phyloP scores from a whole-genome alignment of 2,113 vertebrate species.

The Macaca nemestrina region DNA sequence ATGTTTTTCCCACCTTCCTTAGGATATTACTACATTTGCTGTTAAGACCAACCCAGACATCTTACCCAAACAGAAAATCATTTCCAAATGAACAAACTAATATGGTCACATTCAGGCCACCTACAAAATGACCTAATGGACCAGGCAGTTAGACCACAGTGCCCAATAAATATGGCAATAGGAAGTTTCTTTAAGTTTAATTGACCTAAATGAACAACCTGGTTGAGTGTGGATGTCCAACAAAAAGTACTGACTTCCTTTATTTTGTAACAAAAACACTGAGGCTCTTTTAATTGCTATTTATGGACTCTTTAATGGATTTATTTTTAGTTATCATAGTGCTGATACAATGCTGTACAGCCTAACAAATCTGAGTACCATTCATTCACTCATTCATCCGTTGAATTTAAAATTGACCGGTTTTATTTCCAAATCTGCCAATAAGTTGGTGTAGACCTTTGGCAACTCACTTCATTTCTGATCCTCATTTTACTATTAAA shows the following conservation, averaged over 20 bases:
- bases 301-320: neutral
- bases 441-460: neutral
- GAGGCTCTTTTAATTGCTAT: neutral
- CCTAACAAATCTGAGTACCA: neutral
- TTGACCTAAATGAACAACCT: neutral
- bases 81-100: neutral
- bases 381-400: neutral
- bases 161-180: neutral
- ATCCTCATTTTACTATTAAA: neutral
- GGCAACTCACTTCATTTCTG: neutral
- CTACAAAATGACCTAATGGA: neutral
- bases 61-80: neutral
- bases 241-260: neutral
- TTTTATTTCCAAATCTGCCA: neutral
- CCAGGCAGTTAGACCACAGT: neutral
- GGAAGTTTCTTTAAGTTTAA: neutral
- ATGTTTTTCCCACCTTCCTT: neutral
- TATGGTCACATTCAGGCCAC: neutral
- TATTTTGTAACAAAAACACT: constrained; percentile 5
- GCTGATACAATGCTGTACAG: neutral
- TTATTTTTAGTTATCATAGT: neutral
- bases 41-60: neutral
- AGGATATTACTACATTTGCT: neutral
- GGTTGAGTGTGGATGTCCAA: neutral
- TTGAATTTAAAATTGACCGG: neutral